Conservation (phyloP, 2,888 invertebrate genomes). For the Iphiclides podalirius region DNA sequence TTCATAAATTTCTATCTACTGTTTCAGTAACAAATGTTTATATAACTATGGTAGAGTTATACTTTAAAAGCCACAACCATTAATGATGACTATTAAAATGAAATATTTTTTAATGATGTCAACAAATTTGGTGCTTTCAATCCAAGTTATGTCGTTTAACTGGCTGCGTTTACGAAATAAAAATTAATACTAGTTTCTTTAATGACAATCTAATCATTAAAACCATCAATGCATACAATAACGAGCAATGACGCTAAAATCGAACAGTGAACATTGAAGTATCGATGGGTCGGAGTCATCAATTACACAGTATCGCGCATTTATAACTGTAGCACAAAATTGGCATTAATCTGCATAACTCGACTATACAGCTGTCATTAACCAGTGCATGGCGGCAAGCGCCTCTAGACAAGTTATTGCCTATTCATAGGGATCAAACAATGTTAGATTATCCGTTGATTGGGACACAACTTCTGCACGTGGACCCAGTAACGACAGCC, state of each 20-base stretch:
- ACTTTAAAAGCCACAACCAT: too few relatives aligned
- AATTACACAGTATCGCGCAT: conserved; percentile 24
- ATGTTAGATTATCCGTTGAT: conserved; percentile 13
- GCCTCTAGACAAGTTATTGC: conserved; percentile 62
- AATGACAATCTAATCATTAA: too few relatives aligned
- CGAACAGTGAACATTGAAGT: conserved; percentile 21
- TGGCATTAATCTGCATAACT: conserved; percentile 62
- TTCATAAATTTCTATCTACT: too few relatives aligned
- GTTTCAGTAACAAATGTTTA: too few relatives aligned
- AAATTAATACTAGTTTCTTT: too few relatives aligned
- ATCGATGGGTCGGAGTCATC: conserved; percentile 16
- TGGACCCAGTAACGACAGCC: conserved; percentile 3
- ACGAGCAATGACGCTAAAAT: background rate
- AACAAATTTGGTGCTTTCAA: too few relatives aligned
- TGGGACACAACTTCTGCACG: background rate
- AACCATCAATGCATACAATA: background rate
- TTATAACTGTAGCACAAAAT: conserved; percentile 46
- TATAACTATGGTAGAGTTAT: too few relatives aligned
- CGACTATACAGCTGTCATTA: conserved; percentile 60
- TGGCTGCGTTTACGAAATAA: too few relatives aligned
- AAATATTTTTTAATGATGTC: too few relatives aligned
- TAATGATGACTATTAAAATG: too few relatives aligned
- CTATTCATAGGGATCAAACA: conserved; percentile 49
- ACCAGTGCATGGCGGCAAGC: conserved; percentile 55
- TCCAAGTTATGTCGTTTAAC: too few relatives aligned